A percentile compares a stretch with the other conserved stretches of the same genome.
Evolutionary conservation across 1,140 invertebrate species (phyloP).

Genomic region (Spodoptera litura): DNA sequence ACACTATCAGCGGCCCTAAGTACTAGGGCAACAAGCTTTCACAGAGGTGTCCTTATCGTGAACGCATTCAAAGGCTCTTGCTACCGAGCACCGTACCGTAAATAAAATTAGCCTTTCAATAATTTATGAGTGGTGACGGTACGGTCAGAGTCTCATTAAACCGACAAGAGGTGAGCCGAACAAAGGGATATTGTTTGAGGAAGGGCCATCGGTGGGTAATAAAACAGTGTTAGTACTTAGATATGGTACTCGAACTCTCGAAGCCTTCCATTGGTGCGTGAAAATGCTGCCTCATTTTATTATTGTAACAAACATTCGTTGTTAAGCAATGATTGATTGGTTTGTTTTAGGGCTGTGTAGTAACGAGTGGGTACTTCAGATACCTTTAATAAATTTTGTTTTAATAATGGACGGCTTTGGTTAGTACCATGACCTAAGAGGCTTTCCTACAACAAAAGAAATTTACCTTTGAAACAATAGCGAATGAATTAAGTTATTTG

Average conservation of each 20-base stretch:
- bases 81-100: slow-evolving; percentile 38
- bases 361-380: too few species aligned
- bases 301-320: slow-evolving; percentile 14
- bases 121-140: slow-evolving; percentile 45
- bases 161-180: slow-evolving; percentile 43
- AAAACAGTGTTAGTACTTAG: slow-evolving; percentile 36
- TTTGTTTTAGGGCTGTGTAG: too few species aligned
- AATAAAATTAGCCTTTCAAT: slow-evolving; percentile 47
- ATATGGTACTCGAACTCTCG: slow-evolving; percentile 1
- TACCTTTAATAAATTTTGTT: too few species aligned
- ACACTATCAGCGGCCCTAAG: neutral
- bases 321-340: neutral
- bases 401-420: too few species aligned
- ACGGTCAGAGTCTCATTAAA: slow-evolving; percentile 54
- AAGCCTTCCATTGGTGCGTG: slow-evolving; percentile 15
- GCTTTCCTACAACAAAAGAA: too few species aligned
- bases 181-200: slow-evolving; percentile 59
- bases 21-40: slow-evolving; percentile 36
- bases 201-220: slow-evolving; percentile 46
- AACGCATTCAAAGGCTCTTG: slow-evolving; percentile 22
- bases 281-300: slow-evolving; percentile 6
- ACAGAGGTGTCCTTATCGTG: slow-evolving; percentile 19
- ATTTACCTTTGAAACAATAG: too few species aligned
- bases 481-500: too few species aligned
- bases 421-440: too few species aligned